These are phyloP conservation scores for Manis javanica DNA, from an alignment of 2,797 vertebrate genomes.

Conservation along the genomic window DNA sequence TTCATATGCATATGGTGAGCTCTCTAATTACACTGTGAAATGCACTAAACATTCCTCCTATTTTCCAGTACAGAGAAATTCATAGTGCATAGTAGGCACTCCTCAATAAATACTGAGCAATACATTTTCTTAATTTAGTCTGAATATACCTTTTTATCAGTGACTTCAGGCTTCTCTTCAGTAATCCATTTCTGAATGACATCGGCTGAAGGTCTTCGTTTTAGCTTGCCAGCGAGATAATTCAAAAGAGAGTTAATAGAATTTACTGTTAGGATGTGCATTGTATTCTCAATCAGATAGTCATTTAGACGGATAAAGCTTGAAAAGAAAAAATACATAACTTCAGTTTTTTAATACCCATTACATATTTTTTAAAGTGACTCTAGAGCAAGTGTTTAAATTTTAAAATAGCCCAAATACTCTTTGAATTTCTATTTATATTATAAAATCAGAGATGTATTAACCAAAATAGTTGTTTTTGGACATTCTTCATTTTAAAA, in stretches of 20 bases:
- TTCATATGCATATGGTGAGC: not conserved
- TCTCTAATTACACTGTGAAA: not conserved
- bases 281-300: constrained; percentile 90
- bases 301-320: constrained; percentile 94
- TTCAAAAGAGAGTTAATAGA: constrained; percentile 87
- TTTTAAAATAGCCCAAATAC: constrained; percentile 11
- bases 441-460: not conserved
- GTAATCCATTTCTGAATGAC: constrained; percentile 88
- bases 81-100: not conserved
- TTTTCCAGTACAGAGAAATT: constrained; percentile 25
- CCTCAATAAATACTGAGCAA: not conserved
- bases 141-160: constrained; percentile 84
- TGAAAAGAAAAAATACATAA: constrained; percentile 58
- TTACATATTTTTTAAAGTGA: not conserved
- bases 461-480: constrained; percentile 33
- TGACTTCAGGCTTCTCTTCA: constrained; percentile 75
- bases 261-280: constrained; percentile 89
- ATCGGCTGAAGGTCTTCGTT: constrained; percentile 84
- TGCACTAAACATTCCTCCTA: not conserved
- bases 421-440: constrained; percentile 19
- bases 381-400: constrained; percentile 31
- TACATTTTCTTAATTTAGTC: not conserved
- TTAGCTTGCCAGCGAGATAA: constrained; percentile 87
- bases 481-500: constrained; percentile 33
- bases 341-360: constrained; percentile 40